Base-by-base conservation (phyloP, 2,797 vertebrate genomes). In the Gila robusta region DNA sequence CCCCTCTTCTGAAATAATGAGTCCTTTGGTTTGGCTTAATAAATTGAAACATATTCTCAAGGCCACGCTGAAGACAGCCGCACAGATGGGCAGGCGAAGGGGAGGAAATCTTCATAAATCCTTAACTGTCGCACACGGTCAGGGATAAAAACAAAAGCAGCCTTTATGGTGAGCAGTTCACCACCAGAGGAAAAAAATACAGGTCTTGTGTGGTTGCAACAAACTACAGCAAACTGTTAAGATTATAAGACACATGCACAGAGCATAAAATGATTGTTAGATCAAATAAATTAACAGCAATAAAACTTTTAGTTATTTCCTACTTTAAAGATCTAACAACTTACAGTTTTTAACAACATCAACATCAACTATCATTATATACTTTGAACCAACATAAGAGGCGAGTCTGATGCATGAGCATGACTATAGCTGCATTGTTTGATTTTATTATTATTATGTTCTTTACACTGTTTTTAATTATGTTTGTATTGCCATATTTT, bases 21-120 rank as follows among this genome's bases (percentile, higher is more conserved):
- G 97, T 95, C 97, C 97, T 98, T 98, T 98, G 97, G 97, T 98
- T 98, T 98, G 97, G 97, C 97, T 98, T 99, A 99, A 99, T 99
- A 99, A 98, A 99, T 98, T 98, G 98, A 98, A 99, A 98, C 97
- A 97, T 98, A 98, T 98, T 98, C 97, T 98, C 97, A 98, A 98
- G 97, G 97, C 98, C 97, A 97, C 91, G 96, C 80, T 94, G 97
- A 97, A 98, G 97, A 98, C 96, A 96, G 97, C 96, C 96, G 96
- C 96, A 96, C 97, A 98, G 97, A 98, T 97, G 97, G 97, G 98
- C 96, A 96, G 96, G 96, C 95, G 91, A 92, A 87, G 81, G 85
- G 86, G 95, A 97, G 96, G 97, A 96, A 97, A 96, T 97, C 98
- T 98, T 98, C 97, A 98, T 98, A 98, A 98, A 98, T 99, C 97